Evolutionary conservation across 2,113 vertebrate species (phyloP).

Genomic region (Etheostoma spectabile): DNA sequence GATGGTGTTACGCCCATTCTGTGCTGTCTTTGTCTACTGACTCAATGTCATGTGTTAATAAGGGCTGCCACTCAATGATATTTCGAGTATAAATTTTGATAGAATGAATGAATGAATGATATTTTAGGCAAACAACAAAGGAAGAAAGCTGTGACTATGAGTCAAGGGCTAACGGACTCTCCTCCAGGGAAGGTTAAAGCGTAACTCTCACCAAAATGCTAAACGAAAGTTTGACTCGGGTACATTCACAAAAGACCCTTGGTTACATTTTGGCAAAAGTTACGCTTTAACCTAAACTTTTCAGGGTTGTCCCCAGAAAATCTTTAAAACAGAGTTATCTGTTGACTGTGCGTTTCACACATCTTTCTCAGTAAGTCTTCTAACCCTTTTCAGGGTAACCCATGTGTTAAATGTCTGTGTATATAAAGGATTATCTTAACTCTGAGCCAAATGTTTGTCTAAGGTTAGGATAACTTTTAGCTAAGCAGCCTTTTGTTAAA

Average conservation of each 20-base stretch:
- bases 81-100: no score
- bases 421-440: constrained; percentile 11
- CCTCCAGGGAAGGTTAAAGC: neutral
- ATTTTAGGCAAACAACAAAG: neutral
- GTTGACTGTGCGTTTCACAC: neutral
- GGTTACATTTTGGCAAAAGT: no score
- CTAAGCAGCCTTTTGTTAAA: neutral
- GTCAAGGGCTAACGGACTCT: neutral
- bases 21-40: no score
- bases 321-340: constrained; percentile 5
- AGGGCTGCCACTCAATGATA: no score
- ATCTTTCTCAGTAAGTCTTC: neutral
- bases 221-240: no score
- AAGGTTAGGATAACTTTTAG: constrained; percentile 19
- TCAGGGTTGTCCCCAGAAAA: no score
- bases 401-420: constrained; percentile 1
- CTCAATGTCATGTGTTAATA: no score
- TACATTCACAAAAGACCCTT: no score
- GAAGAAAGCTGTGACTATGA: neutral
- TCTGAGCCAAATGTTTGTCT: constrained; percentile 2
- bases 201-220: no score
- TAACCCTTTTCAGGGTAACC: neutral
- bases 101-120: neutral
- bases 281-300: no score
- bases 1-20: no score